These are phyloP conservation scores for Sebastes flavidus DNA, from an alignment of 2,797 vertebrate genomes.

Conservation along the genomic window DNA sequence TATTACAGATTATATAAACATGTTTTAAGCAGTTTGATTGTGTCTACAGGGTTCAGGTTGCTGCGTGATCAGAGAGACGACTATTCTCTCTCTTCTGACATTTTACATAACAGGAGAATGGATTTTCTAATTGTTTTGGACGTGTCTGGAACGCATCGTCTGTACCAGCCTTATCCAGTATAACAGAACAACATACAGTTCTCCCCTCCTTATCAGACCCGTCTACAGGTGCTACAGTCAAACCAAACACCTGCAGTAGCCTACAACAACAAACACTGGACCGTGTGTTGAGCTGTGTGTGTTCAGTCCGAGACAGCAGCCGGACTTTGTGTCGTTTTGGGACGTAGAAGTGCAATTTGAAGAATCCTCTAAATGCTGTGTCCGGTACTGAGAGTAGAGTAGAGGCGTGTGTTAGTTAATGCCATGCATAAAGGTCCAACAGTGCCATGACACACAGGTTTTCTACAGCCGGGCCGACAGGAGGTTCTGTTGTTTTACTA, in stretches of 20 bases:
- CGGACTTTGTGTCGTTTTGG: background rate
- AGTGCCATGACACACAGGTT: slow-evolving; percentile 32
- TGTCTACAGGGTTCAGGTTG: background rate
- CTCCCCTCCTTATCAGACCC: slow-evolving; percentile 11
- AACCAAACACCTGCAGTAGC: slow-evolving; percentile 41
- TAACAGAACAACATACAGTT: background rate
- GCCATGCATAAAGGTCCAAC: slow-evolving; percentile 39
- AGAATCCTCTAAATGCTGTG: slow-evolving; percentile 12
- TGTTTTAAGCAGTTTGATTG: background rate
- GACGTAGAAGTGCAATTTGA: slow-evolving; percentile 62
- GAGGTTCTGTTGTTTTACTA: slow-evolving; percentile 9
- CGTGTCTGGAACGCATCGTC: slow-evolving; percentile 2
- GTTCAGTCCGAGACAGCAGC: slow-evolving; percentile 14
- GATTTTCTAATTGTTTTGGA: slow-evolving; percentile 14
- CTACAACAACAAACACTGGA: background rate
- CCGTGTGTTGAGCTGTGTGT: slow-evolving; percentile 26
- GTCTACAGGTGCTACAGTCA: slow-evolving; percentile 73
- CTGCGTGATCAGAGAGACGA: background rate
- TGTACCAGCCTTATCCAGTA: slow-evolving; percentile 20
- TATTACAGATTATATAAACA: background rate
- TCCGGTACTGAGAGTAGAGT: slow-evolving; percentile 13
- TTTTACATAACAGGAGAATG: background rate
- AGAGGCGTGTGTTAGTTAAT: slow-evolving; percentile 13
- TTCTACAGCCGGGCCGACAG: slow-evolving; percentile 16
- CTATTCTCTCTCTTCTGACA: background rate